Conservation (phyloP, 53 echinoderm and acorn worm species). For the Echinometra lucunter region DNA sequence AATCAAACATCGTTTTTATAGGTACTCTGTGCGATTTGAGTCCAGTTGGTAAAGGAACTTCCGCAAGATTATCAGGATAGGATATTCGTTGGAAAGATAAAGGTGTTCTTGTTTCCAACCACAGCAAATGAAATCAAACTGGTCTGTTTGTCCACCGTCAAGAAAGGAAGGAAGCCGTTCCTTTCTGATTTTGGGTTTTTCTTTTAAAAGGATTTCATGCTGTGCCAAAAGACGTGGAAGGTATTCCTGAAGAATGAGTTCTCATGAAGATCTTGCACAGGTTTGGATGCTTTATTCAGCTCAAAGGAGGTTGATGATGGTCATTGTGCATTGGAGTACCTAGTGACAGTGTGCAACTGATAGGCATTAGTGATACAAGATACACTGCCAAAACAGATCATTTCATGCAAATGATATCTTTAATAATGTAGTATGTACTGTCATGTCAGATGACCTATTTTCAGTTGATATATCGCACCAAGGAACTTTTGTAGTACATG, state of each 20-base stretch:
- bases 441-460: neutral
- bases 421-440: neutral
- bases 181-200: neutral
- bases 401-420: neutral
- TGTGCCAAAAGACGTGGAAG: neutral
- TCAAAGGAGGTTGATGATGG: neutral
- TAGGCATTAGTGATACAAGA: neutral
- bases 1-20: no score
- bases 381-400: neutral
- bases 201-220: neutral
- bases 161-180: conserved; percentile 19
- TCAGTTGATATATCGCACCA: neutral
- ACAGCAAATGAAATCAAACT: neutral
- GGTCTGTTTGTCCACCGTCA: neutral
- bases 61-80: neutral
- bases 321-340: neutral
- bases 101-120: neutral
- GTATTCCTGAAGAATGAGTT: neutral
- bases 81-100: neutral
- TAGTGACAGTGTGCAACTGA: neutral
- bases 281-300: neutral
- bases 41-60: neutral
- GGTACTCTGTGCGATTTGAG: neutral
- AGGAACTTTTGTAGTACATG: neutral
- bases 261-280: neutral